Base-by-base conservation (phyloP, 2,888 invertebrate genomes). In the Acrocyrtus sp. region DNA sequence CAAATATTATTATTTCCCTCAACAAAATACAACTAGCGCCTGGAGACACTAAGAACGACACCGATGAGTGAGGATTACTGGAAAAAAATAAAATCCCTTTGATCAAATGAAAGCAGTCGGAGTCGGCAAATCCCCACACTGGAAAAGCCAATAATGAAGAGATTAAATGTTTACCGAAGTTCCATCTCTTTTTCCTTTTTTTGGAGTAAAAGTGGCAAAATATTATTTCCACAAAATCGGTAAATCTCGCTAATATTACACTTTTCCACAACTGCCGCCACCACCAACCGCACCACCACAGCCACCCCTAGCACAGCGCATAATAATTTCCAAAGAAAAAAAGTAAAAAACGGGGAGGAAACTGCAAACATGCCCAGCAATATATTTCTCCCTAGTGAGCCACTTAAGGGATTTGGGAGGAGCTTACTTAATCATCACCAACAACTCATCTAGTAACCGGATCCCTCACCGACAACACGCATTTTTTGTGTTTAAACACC, bases 381-480 rank as follows among this genome's bases (percentile, higher is more conserved):
- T 29, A 12, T n/a, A 27, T 22, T n/a, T 48, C 62, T 70, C 62
- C 70, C 62, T 48, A 43, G 56, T 48, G 62, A 70, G 62, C 62
- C 70, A 70, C 70, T 70, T 62, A 63, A 70, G 57, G 62, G 62
- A 62, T 70, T 70, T 62, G 62, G 70, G 70, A 54, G 70, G 70
- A 70, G 70, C 70, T 62, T 57, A 61, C 47, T 54, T 29, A 19
- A 69, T 61, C 39, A 60, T 61, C 51, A 39, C 58, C 41, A 15
- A 50, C 53, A n/a, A n/a, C n/a, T n/a, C n/a, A n/a, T n/a, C n/a
- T n/a, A n/a, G n/a, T n/a, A n/a, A 41, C 24, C 29, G 22, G 17
- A 39, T 27, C 19, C 27, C 51, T 39, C 57, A n/a, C 57, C 24
- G 24, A n/a, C 34, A 41, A n/a, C n/a, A n/a, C n/a, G n/a, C n/a